Base-by-base conservation (phyloP, 2,113 vertebrate genomes). In the Cebidichthys violaceus region DNA sequence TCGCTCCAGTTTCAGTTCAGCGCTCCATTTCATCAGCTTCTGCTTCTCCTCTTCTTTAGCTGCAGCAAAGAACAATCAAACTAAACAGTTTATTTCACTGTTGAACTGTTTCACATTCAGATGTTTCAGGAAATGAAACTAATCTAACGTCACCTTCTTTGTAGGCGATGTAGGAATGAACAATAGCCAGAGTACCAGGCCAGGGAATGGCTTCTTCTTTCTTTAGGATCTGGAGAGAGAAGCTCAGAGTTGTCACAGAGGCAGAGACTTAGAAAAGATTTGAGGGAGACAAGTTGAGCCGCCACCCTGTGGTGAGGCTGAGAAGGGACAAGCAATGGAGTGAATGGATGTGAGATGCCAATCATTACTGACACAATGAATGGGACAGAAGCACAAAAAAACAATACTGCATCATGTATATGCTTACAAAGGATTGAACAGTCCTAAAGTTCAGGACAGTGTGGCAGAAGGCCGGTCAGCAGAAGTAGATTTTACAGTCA, bases 151-250 rank as follows among this genome's bases (percentile, higher is more conserved):
- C 96, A 99, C 98, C 98, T 97, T 99, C 97, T 98, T 99, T 99
- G 96, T 99, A 99, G 52, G 98, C 98, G 73, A 99, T 99, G 95
- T 99, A 99, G 86, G 98, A 99, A 96, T 99, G 98, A 89, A 99
- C 98, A 50, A 99, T 99, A 88, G 98, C 98, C 95, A 99, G 95
- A 60, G 98, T 99, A 47, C 98, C 98, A 6, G 98, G 98, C 98
- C 98, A 99, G 3, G 98, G 98, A 81, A 99, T 97, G 92, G 98
- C 98, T 94, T 99, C 98, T 94, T 99, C 98, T 89, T 99, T 99
- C 89, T 99, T 99, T 86, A 99, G 94, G 95, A 99, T 99, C 98
- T 99, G 95, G 79, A 95, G 67, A 90, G 80, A 92, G 29, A 91
- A 85, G 80, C 80, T 83, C 57, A 50, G 70, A 88, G 83, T 81